Evolutionary conservation across 2,113 vertebrate genomes (phyloP), one percentile per base, ranked within the genome.

Genomic region (Macaca nemestrina): DNA sequence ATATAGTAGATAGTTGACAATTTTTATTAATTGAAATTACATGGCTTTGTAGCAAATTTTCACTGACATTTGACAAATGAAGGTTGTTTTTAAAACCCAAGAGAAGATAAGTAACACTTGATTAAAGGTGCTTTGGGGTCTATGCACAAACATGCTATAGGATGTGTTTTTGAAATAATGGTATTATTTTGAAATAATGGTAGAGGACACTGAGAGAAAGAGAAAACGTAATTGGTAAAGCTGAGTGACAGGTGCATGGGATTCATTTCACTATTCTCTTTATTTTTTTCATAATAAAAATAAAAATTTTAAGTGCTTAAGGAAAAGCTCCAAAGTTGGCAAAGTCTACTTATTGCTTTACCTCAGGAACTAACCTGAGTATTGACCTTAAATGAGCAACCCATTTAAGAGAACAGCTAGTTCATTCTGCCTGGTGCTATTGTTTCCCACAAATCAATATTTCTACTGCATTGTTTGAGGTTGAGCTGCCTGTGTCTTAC

Each of bases 381-480:
- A 81, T 76, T 87, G 50, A 7, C 59, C 25, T 72, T 75, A 84
- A 80, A 43, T 38, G 23, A 73, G 45, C 68, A 45, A 79, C 23
- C 22, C 40, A 50, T 82, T 95, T 90, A 79, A 95, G 59, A 88
- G 55, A 81, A 48, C 6, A 90, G 38, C 80, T 90, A 52, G 73
- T 86, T 88, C 72, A n/a, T 81, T 95, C 76, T 73, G 68, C 52
- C 80, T 64, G 45, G 35, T 85, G 76, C 68, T 87, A n/a, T 88
- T 97, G 27, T 94, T 97, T 94, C 18, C 67, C 35, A 72, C 0
- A 13, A 87, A 96, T 97, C 97, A 95, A 81, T 98, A 95, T 90
- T 93, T 95, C 45, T 52, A 50, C 20, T 70, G 81, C n/a, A 90
- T 83, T 92, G 84, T 96, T 89, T 61, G 52, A 96, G 52, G 70